Evolutionary conservation across 2,888 invertebrate species (phyloP).

Genomic region (Spisula solida): DNA sequence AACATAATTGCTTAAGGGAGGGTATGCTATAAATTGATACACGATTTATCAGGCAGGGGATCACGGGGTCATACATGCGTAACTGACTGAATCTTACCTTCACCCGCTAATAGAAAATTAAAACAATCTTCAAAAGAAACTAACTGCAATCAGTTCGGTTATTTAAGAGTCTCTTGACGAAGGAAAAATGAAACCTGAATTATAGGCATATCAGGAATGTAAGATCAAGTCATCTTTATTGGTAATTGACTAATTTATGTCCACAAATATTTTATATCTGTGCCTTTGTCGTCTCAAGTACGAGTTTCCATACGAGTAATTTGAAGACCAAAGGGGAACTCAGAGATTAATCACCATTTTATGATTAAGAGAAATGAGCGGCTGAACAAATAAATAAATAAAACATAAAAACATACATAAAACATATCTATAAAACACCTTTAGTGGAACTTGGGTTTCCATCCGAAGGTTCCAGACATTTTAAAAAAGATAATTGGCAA

Average conservation of each 20-base stretch:
- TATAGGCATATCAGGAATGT: neutral
- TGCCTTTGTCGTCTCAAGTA: neutral
- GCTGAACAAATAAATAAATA: neutral
- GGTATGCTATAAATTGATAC: neutral
- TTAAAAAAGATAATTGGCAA: neutral
- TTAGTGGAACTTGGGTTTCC: neutral
- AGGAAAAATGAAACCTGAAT: neutral
- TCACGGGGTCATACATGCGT: neutral
- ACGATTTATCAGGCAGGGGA: neutral
- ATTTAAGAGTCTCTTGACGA: neutral
- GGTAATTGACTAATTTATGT: conserved; percentile 13
- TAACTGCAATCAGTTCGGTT: neutral
- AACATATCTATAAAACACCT: neutral
- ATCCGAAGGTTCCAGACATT: neutral
- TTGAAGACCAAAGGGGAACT: neutral
- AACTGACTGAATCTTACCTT: neutral
- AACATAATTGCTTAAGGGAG: conserved; percentile 2
- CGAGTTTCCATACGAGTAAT: neutral
- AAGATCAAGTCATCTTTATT: neutral
- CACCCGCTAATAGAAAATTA: neutral
- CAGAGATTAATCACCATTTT: neutral
- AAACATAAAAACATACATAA: neutral
- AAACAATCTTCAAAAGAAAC: neutral
- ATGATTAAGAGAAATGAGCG: conserved; percentile 3
- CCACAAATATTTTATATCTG: neutral